These are phyloP conservation scores for Ophonus ardosiacus DNA, from an alignment of 2,888 invertebrate species.

Conservation along the genomic window DNA sequence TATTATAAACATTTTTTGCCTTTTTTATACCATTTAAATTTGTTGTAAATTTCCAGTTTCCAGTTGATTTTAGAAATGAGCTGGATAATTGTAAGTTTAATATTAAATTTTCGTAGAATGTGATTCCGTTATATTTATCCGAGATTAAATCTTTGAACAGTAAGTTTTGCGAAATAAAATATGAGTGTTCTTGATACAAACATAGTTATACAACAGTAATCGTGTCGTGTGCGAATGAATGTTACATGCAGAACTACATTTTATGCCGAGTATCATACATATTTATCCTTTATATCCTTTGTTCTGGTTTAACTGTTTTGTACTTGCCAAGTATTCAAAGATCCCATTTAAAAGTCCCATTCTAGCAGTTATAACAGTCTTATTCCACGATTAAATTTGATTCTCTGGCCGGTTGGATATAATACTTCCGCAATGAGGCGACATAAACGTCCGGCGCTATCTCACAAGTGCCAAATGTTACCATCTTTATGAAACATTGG, in stretches of 20 bases:
- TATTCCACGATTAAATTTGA: slow-evolving; percentile 41
- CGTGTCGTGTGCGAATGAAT: neutral
- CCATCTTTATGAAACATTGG: slow-evolving; percentile 52
- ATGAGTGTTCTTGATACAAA: no score
- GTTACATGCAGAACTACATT: neutral
- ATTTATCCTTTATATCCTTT: slow-evolving; percentile 6
- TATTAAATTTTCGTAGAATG: no score
- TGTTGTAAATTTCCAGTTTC: no score
- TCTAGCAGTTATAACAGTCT: slow-evolving; percentile 22
- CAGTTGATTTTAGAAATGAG: no score
- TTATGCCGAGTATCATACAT: neutral
- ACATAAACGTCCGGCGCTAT: slow-evolving; percentile 19
- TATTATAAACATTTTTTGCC: no score
- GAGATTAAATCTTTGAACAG: no score
- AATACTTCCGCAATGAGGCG: slow-evolving; percentile 48
- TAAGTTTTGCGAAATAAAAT: no score
- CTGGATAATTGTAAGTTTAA: no score
- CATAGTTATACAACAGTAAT: no score
- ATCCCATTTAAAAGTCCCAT: slow-evolving; percentile 5
- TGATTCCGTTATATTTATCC: no score
- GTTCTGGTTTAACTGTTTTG: neutral
- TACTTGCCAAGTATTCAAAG: slow-evolving; percentile 2
- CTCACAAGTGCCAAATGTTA: slow-evolving; percentile 44
- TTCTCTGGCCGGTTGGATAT: slow-evolving; percentile 33
- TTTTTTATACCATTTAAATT: no score